phyloP scores from a whole-genome alignment of 2,888 invertebrate genomes.

The Rhodophaea formosa region DNA sequence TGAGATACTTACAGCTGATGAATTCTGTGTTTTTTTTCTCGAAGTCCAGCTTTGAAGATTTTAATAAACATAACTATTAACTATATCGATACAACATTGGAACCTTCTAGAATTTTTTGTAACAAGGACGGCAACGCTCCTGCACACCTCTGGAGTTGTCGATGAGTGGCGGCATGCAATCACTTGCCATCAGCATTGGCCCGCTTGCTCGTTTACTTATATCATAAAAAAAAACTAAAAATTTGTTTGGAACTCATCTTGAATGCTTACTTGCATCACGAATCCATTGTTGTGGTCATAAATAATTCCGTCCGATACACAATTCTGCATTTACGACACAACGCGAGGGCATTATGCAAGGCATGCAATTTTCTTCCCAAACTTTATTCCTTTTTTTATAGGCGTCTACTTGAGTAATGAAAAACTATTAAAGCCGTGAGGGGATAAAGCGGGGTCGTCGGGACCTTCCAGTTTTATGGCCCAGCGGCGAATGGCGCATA shows the following conservation, averaged over 20 bases:
- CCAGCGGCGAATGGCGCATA: conserved; percentile 59
- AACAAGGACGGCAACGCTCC: too few species aligned
- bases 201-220: too few species aligned
- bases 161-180: too few species aligned
- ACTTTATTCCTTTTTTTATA: conserved; percentile 70
- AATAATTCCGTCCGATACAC: conserved; percentile 57
- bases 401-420: conserved; percentile 78
- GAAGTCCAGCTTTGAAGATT: too few species aligned
- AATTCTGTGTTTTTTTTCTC: too few species aligned
- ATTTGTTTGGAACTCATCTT: neutral
- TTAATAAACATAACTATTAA: too few species aligned
- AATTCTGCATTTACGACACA: conserved; percentile 62
- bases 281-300: conserved; percentile 43
- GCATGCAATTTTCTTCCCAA: conserved; percentile 74
- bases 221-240: neutral
- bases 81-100: too few species aligned
- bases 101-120: too few species aligned
- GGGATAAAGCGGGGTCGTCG: conserved; percentile 71
- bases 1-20: too few species aligned
- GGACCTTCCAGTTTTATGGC: conserved; percentile 71
- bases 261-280: neutral
- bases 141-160: too few species aligned
- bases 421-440: conserved; percentile 76
- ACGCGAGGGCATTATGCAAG: conserved; percentile 67
- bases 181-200: too few species aligned